phyloP scores from a whole-genome alignment of 2,113 vertebrate species.

The Notiomystis cincta region DNA sequence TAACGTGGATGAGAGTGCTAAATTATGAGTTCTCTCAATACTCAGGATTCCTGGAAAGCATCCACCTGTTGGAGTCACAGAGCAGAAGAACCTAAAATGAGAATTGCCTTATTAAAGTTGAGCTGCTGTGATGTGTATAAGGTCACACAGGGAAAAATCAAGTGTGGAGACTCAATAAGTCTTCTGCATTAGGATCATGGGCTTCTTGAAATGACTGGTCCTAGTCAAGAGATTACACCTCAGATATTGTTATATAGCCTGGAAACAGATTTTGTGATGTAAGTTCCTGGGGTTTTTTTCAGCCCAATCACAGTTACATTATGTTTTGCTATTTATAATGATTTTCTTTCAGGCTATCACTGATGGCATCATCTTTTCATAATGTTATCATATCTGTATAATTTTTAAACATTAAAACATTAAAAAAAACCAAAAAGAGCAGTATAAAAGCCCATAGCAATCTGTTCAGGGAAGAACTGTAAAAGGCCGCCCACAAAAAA shows the following conservation, averaged over 20 bases:
- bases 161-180: fast-evolving
- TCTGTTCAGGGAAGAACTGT: not conserved
- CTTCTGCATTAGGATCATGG: not conserved
- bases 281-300: not conserved
- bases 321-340: not conserved
- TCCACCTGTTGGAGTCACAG: not conserved
- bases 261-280: not conserved
- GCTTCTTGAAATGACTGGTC: not conserved
- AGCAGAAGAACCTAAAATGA: not conserved
- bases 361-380: not conserved
- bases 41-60: not conserved
- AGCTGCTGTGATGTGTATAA: not conserved
- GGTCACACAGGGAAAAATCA: not conserved
- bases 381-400: not conserved
- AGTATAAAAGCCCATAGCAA: not conserved
- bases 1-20: fast-evolving
- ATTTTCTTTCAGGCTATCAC: not conserved
- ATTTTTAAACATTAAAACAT: not conserved
- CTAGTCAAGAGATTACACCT: not conserved
- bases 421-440: not conserved
- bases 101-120: not conserved
- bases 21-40: not conserved
- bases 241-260: not conserved
- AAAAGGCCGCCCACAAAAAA: not conserved
- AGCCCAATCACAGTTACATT: not conserved